Evolutionary conservation across 2,797 vertebrate genomes (phyloP).

Genomic region (Spondyliosoma cantharus): DNA sequence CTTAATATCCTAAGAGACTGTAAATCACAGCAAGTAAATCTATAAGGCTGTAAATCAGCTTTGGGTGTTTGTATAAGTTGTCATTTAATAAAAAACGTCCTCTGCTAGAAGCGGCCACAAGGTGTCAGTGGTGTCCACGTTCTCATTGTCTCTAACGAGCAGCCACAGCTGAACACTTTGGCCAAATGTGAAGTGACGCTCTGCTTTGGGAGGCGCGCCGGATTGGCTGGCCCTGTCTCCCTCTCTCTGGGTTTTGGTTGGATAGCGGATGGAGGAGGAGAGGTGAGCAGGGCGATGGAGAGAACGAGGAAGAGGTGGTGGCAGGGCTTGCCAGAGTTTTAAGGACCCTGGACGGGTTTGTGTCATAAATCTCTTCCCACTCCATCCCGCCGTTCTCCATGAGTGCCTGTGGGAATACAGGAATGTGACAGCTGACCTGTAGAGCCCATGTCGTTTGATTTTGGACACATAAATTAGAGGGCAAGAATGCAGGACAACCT

Average conservation of each 20-base stretch:
- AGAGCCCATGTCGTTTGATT: slow-evolving; percentile 83
- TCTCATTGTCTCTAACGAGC: slow-evolving; percentile 44
- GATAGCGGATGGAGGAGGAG: slow-evolving; percentile 54
- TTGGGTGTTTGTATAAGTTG: slow-evolving; percentile 34
- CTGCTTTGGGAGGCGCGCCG: slow-evolving; percentile 40
- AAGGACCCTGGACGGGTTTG: slow-evolving; percentile 81
- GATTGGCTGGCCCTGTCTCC: slow-evolving; percentile 70
- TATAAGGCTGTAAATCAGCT: slow-evolving; percentile 53
- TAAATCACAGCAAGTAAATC: slow-evolving; percentile 18
- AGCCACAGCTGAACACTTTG: slow-evolving; percentile 41
- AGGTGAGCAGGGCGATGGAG: slow-evolving; percentile 46
- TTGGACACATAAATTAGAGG: slow-evolving; percentile 84
- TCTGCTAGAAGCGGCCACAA: slow-evolving; percentile 68
- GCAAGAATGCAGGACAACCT: slow-evolving; percentile 78
- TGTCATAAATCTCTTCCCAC: slow-evolving; percentile 85
- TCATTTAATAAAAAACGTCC: slow-evolving; percentile 1
- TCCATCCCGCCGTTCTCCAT: slow-evolving; percentile 83
- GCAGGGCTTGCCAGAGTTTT: slow-evolving; percentile 81
- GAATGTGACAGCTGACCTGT: slow-evolving; percentile 89
- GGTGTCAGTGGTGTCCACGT: slow-evolving; percentile 86
- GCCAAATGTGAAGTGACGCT: slow-evolving; percentile 58
- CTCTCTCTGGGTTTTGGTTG: slow-evolving; percentile 64
- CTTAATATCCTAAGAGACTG: background rate
- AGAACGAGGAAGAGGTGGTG: slow-evolving; percentile 68
- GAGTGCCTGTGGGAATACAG: slow-evolving; percentile 86